Conservation (phyloP, 2,113 vertebrate genomes). For the Phalacrocorax aristotelis region DNA sequence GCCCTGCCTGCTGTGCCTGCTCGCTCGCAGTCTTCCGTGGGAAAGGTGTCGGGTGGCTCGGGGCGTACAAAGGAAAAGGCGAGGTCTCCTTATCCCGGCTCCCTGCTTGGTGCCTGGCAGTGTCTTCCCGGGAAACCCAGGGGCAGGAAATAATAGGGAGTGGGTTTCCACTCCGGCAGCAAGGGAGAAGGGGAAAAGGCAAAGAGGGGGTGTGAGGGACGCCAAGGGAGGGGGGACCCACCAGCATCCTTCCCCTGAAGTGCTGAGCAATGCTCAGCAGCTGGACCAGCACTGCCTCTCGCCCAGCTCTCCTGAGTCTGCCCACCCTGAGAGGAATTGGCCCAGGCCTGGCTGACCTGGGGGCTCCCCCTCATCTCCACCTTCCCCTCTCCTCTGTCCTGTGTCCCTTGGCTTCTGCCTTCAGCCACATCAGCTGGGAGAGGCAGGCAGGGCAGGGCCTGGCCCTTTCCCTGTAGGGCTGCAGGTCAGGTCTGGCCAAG, state of each 20-base stretch:
- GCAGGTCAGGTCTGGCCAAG: neutral
- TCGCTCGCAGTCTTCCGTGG: neutral
- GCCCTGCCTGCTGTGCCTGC: neutral
- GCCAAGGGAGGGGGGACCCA: fast-evolving
- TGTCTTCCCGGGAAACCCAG: neutral
- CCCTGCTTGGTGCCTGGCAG: neutral
- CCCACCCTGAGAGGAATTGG: neutral
- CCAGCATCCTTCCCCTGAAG: neutral
- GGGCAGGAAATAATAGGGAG: neutral
- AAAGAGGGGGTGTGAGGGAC: neutral
- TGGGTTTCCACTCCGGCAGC: neutral
- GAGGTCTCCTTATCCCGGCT: neutral
- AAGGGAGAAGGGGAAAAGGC: neutral
- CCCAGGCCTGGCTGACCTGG: neutral
- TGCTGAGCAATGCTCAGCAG: neutral
- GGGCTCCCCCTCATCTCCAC: neutral
- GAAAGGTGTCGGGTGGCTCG: neutral
- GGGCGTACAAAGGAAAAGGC: neutral
- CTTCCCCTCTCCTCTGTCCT: neutral
- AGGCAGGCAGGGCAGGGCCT: neutral
- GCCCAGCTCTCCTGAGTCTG: neutral
- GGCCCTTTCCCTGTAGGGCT: neutral
- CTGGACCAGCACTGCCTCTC: neutral
- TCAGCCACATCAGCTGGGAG: neutral
- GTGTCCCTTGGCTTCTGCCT: neutral